Evolutionary conservation across 2,113 vertebrate genomes (phyloP).

Genomic region (Chaetodon trifascialis): DNA sequence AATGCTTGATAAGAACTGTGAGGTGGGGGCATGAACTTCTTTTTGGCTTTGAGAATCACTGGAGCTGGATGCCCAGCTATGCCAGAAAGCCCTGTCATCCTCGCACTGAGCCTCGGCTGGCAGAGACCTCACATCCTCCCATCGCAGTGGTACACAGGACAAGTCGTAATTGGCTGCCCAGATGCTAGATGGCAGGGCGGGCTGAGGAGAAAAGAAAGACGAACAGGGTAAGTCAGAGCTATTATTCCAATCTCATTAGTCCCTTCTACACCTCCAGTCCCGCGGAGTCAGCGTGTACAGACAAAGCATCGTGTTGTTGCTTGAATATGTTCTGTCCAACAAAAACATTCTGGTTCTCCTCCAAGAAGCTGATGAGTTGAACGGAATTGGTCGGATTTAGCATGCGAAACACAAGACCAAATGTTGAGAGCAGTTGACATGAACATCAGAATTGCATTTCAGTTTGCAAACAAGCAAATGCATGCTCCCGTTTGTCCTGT

Average conservation of each 20-base stretch:
- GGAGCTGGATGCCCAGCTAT: constrained; percentile 37
- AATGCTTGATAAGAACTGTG: too few species aligned
- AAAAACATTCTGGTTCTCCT: neutral
- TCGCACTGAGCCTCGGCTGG: constrained; percentile 31
- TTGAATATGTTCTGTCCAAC: neutral
- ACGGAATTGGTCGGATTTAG: neutral
- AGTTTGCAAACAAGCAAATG: neutral
- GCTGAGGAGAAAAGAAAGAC: constrained; percentile 57
- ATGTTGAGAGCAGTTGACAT: neutral
- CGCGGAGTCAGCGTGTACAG: constrained; percentile 26
- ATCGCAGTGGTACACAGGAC: constrained; percentile 15
- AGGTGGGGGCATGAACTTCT: too few species aligned
- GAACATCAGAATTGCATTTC: neutral
- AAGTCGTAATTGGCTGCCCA: constrained; percentile 59
- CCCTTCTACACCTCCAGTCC: constrained; percentile 20
- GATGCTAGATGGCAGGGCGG: constrained; percentile 49
- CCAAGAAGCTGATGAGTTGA: neutral
- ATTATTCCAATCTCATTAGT: constrained; percentile 59
- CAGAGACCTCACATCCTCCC: constrained; percentile 49
- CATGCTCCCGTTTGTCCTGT: neutral
- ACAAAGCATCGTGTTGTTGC: neutral
- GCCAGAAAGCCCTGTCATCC: constrained; percentile 60
- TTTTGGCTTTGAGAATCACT: too few species aligned
- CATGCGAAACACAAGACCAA: neutral
- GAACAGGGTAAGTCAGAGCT: constrained; percentile 54